Evolutionary conservation across 2,113 vertebrate genomes (phyloP).

Genomic region (Rostratula benghalensis): DNA sequence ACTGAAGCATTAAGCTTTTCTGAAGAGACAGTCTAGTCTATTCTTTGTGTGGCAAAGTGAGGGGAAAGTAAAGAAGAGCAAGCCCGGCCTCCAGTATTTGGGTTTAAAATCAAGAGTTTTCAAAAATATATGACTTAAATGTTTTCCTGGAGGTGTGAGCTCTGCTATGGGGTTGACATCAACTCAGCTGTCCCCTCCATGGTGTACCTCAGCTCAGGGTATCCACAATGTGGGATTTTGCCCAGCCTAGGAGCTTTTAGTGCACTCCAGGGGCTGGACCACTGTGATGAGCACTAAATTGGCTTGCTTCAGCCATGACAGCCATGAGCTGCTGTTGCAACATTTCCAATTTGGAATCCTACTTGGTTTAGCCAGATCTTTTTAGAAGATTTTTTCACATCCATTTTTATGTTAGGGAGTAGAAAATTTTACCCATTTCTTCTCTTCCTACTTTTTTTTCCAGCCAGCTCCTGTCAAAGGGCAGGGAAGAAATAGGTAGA

Average conservation of each 20-base stretch:
- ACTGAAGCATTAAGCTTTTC: neutral
- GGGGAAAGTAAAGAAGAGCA: neutral
- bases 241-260: neutral
- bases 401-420: neutral
- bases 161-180: neutral
- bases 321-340: neutral
- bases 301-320: neutral
- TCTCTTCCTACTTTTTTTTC: neutral
- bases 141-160: neutral
- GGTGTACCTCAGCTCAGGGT: neutral
- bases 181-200: rapidly evolving
- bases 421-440: neutral
- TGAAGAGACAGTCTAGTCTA: neutral
- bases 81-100: neutral
- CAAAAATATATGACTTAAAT: neutral
- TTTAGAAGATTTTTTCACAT: neutral
- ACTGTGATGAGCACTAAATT: neutral
- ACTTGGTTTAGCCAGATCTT: neutral
- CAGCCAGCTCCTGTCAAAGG: neutral
- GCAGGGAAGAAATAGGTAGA: neutral
- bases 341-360: neutral
- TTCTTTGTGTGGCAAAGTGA: neutral
- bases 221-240: rapidly evolving
- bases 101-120: neutral
- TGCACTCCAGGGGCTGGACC: neutral